Percentiles rank a stretch among this genome's conserved stretches.
phyloP scores from a whole-genome alignment of 2,888 invertebrate species.

The Melanotus villosus region DNA sequence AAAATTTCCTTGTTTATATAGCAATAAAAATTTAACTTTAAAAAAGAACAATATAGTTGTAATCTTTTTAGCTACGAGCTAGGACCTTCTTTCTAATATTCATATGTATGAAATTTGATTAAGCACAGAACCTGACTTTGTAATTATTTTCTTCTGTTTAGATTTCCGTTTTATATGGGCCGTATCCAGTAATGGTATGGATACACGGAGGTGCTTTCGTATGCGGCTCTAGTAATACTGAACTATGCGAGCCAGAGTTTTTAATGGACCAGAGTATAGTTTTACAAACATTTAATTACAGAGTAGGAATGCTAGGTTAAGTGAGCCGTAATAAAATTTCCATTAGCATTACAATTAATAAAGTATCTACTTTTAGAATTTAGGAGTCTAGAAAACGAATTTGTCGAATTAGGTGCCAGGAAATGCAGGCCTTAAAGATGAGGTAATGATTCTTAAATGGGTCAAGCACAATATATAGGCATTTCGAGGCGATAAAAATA shows the following conservation, averaged over 20 bases:
- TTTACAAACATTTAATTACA: constrained; percentile 64
- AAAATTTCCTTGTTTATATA: too few species aligned
- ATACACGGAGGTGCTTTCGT: constrained; percentile 67
- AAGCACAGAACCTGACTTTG: too few species aligned
- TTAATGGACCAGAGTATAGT: constrained; percentile 64
- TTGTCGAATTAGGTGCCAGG: constrained; percentile 70
- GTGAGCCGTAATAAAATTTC: constrained; percentile 1
- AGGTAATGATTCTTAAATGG: constrained; percentile 70
- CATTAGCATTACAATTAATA: constrained; percentile 12
- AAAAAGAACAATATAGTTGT: too few species aligned
- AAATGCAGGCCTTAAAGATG: constrained; percentile 72
- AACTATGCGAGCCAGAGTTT: constrained; percentile 63
- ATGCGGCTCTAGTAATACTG: constrained; percentile 61
- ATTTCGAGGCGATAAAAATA: constrained; percentile 71
- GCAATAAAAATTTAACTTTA: too few species aligned
- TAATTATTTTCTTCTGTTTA: too few species aligned
- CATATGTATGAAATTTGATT: too few species aligned
- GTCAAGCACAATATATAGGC: constrained; percentile 68
- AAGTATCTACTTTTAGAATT: constrained; percentile 65
- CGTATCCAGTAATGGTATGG: constrained; percentile 66
- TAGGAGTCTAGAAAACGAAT: constrained; percentile 67
- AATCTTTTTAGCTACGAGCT: too few species aligned
- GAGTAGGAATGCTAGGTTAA: constrained; percentile 64
- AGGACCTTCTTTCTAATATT: too few species aligned
- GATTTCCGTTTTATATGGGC: too few species aligned